Conservation (phyloP, 2,797 vertebrate species). For the Falco concolor region DNA sequence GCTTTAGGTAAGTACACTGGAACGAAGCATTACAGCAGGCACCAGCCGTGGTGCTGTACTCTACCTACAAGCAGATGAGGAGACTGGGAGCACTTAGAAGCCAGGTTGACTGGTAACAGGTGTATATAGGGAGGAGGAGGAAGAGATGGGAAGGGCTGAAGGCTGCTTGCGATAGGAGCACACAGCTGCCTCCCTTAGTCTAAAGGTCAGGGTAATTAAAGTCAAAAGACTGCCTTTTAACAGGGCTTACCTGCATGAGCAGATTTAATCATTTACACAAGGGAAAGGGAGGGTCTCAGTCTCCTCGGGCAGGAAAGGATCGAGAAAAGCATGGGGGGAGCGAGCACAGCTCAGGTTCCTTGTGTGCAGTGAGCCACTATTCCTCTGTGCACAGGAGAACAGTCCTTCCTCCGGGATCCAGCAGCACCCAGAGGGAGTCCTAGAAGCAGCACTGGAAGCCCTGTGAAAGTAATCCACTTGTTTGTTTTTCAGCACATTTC, state of each 20-base stretch:
- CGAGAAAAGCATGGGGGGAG: neutral
- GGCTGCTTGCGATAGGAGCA: rapidly evolving
- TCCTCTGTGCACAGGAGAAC: neutral
- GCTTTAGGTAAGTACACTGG: constrained; percentile 11
- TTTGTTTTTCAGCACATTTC: neutral
- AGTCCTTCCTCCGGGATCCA: neutral
- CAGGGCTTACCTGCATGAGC: neutral
- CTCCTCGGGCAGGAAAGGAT: neutral
- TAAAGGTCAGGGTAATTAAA: constrained; percentile 7
- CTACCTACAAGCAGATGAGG: neutral
- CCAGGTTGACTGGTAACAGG: neutral
- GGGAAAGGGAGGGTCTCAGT: neutral
- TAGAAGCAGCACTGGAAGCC: neutral
- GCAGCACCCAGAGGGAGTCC: neutral
- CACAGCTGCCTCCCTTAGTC: neutral
- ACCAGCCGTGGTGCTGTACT: neutral
- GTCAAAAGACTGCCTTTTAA: neutral
- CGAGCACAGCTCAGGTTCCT: neutral
- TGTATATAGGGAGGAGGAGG: neutral
- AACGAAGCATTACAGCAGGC: neutral
- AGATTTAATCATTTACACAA: neutral
- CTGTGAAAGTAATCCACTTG: neutral
- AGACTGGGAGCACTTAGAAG: neutral
- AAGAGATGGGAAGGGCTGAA: neutral
- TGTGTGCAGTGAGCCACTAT: neutral